phyloP scores from a whole-genome alignment of 2,797 vertebrate species.

The Sebastolobus alascanus region DNA sequence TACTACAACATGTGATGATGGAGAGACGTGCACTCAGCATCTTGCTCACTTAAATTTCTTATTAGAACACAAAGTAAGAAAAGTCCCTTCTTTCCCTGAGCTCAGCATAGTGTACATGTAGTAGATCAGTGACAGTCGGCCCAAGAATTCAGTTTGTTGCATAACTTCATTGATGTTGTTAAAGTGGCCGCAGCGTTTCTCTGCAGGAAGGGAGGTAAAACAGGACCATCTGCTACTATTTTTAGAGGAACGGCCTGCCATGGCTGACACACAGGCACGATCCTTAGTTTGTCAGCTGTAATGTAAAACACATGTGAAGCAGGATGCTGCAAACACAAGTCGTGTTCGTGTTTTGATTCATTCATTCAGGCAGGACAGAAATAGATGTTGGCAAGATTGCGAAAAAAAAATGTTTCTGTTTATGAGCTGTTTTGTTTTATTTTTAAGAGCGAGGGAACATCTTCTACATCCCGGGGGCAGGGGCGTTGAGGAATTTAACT shows the following conservation, averaged over 20 bases:
- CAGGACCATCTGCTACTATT: constrained; percentile 77
- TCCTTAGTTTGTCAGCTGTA: constrained; percentile 51
- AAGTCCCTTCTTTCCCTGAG: constrained; percentile 2
- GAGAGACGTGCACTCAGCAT: not conserved
- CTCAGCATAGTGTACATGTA: constrained; percentile 18
- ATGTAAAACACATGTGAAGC: constrained; percentile 62
- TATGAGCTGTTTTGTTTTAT: constrained; percentile 2
- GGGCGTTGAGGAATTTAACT: not conserved
- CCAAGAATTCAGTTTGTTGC: constrained; percentile 70
- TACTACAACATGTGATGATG: not conserved
- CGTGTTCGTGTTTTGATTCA: constrained; percentile 16
- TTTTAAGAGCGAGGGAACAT: constrained; percentile 3
- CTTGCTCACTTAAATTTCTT: not conserved
- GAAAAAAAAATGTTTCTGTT: constrained; percentile 18
- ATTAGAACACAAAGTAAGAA: not conserved
- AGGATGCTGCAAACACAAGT: constrained; percentile 41
- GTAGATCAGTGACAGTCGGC: constrained; percentile 26
- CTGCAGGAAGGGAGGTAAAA: constrained; percentile 61
- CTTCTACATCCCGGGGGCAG: not conserved
- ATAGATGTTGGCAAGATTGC: constrained; percentile 19
- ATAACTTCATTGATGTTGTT: constrained; percentile 70
- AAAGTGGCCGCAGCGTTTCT: constrained; percentile 48
- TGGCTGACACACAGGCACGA: constrained; percentile 31
- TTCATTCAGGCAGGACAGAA: constrained; percentile 18
- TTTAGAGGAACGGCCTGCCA: constrained; percentile 59